These are phyloP conservation scores for Cepphus grylle DNA, from an alignment of 2,113 vertebrate genomes.

Conservation along the genomic window DNA sequence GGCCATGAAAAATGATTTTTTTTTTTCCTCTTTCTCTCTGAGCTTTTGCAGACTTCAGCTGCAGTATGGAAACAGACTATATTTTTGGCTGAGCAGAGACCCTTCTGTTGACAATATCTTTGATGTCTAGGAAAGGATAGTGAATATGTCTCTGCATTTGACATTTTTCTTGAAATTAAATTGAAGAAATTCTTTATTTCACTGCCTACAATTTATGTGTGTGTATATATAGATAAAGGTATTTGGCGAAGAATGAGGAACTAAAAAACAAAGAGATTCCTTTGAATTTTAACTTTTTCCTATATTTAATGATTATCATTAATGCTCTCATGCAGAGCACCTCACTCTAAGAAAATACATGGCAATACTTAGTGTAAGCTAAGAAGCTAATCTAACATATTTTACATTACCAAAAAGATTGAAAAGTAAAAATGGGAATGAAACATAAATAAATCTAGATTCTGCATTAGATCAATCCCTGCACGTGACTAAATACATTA, in stretches of 20 bases:
- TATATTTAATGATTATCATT: neutral
- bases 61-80: conserved; percentile 47
- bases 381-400: neutral
- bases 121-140: conserved; percentile 57
- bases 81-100: conserved; percentile 52
- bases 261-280: neutral
- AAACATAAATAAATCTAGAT: neutral
- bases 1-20: conserved; percentile 47
- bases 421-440: neutral
- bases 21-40: neutral
- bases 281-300: neutral
- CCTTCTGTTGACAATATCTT: conserved; percentile 62
- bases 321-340: neutral
- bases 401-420: neutral
- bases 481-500: neutral
- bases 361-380: neutral
- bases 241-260: neutral
- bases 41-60: conserved; percentile 50
- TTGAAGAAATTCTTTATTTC: conserved; percentile 34
- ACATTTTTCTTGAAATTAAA: conserved; percentile 45
- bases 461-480: neutral
- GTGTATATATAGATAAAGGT: neutral
- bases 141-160: neutral
- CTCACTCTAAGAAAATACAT: neutral
- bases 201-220: neutral